phyloP scores from a whole-genome alignment of 2,797 vertebrate species.

The Neosilurus hyrtlii region DNA sequence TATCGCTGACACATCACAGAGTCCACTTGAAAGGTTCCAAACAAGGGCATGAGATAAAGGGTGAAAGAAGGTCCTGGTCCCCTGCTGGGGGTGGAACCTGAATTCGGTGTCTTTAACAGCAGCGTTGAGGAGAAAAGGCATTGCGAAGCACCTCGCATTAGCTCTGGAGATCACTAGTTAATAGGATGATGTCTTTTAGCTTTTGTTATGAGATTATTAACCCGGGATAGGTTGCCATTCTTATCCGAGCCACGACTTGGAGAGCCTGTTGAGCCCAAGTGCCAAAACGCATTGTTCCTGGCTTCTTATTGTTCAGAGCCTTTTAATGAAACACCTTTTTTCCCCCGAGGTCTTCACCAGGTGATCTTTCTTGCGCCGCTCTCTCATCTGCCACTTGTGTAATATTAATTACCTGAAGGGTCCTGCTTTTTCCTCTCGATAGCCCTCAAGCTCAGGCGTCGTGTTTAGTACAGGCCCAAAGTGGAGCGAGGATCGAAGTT shows the following conservation, averaged over 20 bases:
- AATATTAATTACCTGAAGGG: slow-evolving; percentile 93
- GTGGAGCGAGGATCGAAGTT: slow-evolving; percentile 58
- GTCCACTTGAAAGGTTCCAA: slow-evolving; percentile 75
- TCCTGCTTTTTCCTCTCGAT: slow-evolving; percentile 69
- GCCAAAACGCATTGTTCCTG: slow-evolving; percentile 83
- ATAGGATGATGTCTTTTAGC: slow-evolving; percentile 99
- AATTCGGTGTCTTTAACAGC: slow-evolving; percentile 80
- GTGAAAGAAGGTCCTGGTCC: slow-evolving; percentile 77
- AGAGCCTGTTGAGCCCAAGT: slow-evolving; percentile 91
- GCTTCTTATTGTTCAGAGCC: slow-evolving; percentile 76
- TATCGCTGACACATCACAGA: slow-evolving; percentile 86
- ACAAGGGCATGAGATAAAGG: slow-evolving; percentile 88
- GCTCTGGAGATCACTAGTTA: slow-evolving; percentile 97
- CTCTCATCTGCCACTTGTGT: slow-evolving; percentile 83
- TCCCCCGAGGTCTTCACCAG: slow-evolving; percentile 82
- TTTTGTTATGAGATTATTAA: slow-evolving; percentile 99
- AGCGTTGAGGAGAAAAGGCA: slow-evolving; percentile 88
- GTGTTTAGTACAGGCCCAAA: slow-evolving; percentile 59
- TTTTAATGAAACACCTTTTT: slow-evolving; percentile 90
- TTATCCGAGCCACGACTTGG: slow-evolving; percentile 80
- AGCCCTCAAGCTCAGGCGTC: slow-evolving; percentile 68
- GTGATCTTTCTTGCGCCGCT: slow-evolving; percentile 86
- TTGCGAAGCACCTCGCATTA: slow-evolving; percentile 91
- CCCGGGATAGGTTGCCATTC: slow-evolving; percentile 90
- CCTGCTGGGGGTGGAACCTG: slow-evolving; percentile 79